phyloP scores from a whole-genome alignment of 2,113 vertebrate genomes.

The Lagopus muta region DNA sequence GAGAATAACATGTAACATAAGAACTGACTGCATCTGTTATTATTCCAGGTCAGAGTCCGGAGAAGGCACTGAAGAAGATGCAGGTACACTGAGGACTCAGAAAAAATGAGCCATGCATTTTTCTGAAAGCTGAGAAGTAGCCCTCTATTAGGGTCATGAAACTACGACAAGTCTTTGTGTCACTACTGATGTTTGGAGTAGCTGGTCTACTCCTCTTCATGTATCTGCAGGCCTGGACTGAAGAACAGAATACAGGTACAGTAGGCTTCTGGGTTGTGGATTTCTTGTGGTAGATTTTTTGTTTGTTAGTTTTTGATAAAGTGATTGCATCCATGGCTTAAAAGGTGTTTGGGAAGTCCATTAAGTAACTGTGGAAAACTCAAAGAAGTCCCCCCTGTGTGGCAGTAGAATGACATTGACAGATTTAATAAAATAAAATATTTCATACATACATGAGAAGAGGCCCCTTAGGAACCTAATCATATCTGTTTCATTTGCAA shows the following conservation, averaged over 20 bases:
- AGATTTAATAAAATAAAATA: background rate
- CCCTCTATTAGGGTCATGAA: constrained; percentile 76
- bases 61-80: background rate
- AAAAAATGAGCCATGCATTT: constrained; percentile 21
- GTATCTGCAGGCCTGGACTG: constrained; percentile 77
- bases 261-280: background rate
- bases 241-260: constrained; percentile 76
- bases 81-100: background rate
- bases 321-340: background rate
- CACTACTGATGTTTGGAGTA: constrained; percentile 77
- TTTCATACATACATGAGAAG: background rate
- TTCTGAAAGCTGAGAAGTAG: constrained; percentile 62
- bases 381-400: fast-evolving
- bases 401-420: background rate
- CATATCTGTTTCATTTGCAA: background rate
- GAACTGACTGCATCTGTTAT: background rate
- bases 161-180: constrained; percentile 76
- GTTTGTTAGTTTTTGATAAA: background rate
- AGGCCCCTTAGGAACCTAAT: background rate
- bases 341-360: background rate
- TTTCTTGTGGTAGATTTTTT: background rate
- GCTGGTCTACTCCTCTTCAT: constrained; percentile 80
- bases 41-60: constrained; percentile 58
- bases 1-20: background rate
- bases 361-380: background rate